Conservation (phyloP, 2,888 invertebrate species). For the Drosophila merina region DNA sequence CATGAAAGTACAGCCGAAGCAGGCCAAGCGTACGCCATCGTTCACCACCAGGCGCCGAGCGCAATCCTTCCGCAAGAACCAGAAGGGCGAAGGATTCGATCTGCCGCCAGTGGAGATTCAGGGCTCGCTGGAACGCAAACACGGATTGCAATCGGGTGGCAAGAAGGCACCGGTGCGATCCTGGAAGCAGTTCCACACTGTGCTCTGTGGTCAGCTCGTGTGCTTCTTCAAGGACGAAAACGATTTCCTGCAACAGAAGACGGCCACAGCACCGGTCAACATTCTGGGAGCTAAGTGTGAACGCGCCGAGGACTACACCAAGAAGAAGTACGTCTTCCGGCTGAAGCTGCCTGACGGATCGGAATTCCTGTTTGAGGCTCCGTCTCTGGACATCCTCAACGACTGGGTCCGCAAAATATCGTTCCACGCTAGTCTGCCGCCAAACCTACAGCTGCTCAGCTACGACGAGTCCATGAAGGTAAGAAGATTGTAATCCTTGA, state of each 20-base stretch:
- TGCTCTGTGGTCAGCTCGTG: conserved; percentile 97
- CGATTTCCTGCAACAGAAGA: conserved; percentile 94
- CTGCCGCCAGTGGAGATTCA: conserved; percentile 96
- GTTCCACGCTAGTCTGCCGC: conserved; percentile 96
- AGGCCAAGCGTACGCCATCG: conserved; percentile 95
- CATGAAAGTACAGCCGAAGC: conserved; percentile 93
- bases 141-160: conserved; percentile 95
- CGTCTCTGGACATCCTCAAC: conserved; percentile 89
- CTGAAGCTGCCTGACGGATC: conserved; percentile 94
- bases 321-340: conserved; percentile 96
- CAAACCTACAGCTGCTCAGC: conserved; percentile 93
- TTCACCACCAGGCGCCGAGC: conserved; percentile 96
- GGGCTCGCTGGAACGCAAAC: conserved; percentile 96
- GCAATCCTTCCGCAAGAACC: conserved; percentile 92
- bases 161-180: conserved; percentile 97
- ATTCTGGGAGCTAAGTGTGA: conserved; percentile 92
- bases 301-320: conserved; percentile 96
- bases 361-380: conserved; percentile 94
- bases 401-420: conserved; percentile 97
- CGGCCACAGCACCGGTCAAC: conserved; percentile 93
- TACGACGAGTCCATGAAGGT: conserved; percentile 90
- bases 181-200: conserved; percentile 97
- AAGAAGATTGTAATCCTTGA: conserved; percentile 10
- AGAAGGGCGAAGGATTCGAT: conserved; percentile 85
- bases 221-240: conserved; percentile 99